phyloP scores from a whole-genome alignment of 2,888 invertebrate species.

The Hyposoter didymator region DNA sequence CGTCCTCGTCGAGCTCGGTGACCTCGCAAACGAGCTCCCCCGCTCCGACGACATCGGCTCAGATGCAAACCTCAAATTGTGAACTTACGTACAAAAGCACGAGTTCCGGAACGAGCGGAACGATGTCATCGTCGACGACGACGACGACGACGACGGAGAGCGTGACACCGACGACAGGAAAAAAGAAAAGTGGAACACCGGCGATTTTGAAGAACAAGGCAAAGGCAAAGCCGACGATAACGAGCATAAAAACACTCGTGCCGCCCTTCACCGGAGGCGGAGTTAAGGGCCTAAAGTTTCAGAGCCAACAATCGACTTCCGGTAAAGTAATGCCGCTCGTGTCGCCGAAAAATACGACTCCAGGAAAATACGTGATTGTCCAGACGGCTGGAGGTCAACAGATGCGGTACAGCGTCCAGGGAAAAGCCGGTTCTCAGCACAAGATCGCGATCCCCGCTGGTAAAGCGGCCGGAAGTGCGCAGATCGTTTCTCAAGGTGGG shows the following conservation, averaged over 20 bases:
- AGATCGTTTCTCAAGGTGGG: conserved; percentile 81
- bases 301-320: conserved; percentile 69
- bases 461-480: conserved; percentile 76
- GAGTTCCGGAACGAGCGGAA: conserved; percentile 52
- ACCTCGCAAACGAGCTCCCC: conserved; percentile 58
- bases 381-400: conserved; percentile 80
- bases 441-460: conserved; percentile 77
- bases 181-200: conserved; percentile 80
- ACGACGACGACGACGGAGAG: conserved; percentile 56
- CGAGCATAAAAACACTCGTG: conserved; percentile 80
- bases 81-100: conserved; percentile 55
- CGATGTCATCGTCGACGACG: conserved; percentile 39
- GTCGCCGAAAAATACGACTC: conserved; percentile 74
- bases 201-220: conserved; percentile 80
- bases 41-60: conserved; percentile 73
- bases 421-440: conserved; percentile 75
- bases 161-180: conserved; percentile 56
- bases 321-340: conserved; percentile 74
- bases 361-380: conserved; percentile 82
- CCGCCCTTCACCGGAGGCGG: conserved; percentile 79
- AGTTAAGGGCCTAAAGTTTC: conserved; percentile 79
- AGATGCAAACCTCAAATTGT: conserved; percentile 72
- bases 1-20: conserved; percentile 67
- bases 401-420: conserved; percentile 79
- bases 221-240: conserved; percentile 81